These are phyloP conservation scores for Sardinella longiceps DNA, from an alignment of 2,797 vertebrate species.

Conservation along the genomic window DNA sequence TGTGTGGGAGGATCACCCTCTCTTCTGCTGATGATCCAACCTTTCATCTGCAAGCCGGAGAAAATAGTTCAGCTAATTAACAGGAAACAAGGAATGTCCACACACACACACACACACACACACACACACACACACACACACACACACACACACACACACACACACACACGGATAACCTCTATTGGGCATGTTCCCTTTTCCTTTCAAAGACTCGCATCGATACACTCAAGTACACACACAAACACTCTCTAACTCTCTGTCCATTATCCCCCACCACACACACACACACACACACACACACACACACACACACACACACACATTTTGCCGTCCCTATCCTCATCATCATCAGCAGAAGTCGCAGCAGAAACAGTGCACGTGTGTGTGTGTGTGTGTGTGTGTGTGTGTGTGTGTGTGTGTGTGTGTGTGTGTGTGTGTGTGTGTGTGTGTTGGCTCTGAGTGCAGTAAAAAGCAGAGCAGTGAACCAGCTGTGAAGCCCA, in stretches of 20 bases:
- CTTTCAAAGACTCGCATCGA: not conserved
- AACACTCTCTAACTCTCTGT: no score
- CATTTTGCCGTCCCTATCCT: not conserved
- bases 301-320: not conserved
- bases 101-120: conserved; percentile 1
- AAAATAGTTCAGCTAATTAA: conserved; percentile 68
- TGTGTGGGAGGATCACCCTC: conserved; percentile 69
- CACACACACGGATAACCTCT: not conserved
- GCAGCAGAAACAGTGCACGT: not conserved
- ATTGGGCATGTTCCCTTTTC: not conserved
- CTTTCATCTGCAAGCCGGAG: conserved; percentile 69
- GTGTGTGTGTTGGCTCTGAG: not conserved
- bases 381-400: not conserved
- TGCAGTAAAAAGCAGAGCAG: not conserved
- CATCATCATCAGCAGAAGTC: not conserved
- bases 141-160: not conserved
- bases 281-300: not conserved
- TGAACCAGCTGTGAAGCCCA: not conserved
- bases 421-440: not conserved
- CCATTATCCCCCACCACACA: no score
- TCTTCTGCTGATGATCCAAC: conserved; percentile 59
- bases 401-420: no score
- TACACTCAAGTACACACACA: not conserved
- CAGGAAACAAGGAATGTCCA: conserved; percentile 57
- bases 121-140: conserved; percentile 27